Percentiles rank a stretch among this genome's conserved stretches.
Conservation (phyloP, 1,140 invertebrate genomes). For the Cyclargus thomasi region DNA sequence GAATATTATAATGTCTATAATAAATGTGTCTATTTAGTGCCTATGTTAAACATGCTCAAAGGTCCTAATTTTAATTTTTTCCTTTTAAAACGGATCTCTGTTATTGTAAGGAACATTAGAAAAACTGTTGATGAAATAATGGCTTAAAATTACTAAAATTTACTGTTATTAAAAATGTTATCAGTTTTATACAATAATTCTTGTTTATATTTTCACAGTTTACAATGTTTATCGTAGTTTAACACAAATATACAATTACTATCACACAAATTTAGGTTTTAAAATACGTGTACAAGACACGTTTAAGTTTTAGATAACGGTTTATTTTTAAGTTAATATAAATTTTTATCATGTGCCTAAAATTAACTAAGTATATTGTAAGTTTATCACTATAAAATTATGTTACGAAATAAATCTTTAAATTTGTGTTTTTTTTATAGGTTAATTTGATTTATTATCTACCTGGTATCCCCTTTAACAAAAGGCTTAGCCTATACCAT, state of each 20-base stretch:
- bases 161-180: not conserved
- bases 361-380: not conserved
- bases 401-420: conserved; percentile 1
- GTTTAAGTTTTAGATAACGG: not conserved
- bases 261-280: not conserved
- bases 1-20: too few relatives aligned
- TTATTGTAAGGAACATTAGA: not conserved
- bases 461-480: too few relatives aligned
- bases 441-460: conserved; percentile 32
- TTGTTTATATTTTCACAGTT: not conserved
- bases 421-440: conserved; percentile 5
- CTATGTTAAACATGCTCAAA: too few relatives aligned
- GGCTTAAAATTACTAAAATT: not conserved
- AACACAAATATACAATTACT: not conserved
- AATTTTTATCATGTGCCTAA: conserved; percentile 1
- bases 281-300: not conserved
- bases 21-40: too few relatives aligned
- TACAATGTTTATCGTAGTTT: not conserved
- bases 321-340: not conserved
- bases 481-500: too few relatives aligned
- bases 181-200: not conserved
- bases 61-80: too few relatives aligned
- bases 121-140: not conserved
- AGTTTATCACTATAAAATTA: not conserved
- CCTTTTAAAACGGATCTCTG: not conserved